These are phyloP conservation scores for Ectropis crepuscularia DNA, from an alignment of 2,888 invertebrate species.

Conservation along the genomic window DNA sequence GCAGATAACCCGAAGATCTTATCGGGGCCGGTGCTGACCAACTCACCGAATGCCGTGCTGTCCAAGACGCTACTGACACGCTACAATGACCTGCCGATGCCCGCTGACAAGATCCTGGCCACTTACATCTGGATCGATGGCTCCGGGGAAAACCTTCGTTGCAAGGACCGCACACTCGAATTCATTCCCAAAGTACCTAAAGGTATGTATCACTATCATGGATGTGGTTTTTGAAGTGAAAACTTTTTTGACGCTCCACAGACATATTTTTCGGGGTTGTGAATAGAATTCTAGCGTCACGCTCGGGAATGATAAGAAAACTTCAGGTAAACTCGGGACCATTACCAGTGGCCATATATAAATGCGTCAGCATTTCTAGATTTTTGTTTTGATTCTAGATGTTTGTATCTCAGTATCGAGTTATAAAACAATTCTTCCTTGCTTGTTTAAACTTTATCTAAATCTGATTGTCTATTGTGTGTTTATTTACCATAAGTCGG, in stretches of 20 bases:
- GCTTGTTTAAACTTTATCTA: too few species aligned
- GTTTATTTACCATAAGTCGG: too few species aligned
- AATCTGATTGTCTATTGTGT: too few species aligned
- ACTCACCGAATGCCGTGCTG: conserved; percentile 93
- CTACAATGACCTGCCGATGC: conserved; percentile 91
- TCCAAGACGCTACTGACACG: conserved; percentile 90
- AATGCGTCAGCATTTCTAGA: too few species aligned
- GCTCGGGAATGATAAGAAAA: too few species aligned
- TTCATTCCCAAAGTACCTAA: conserved; percentile 91
- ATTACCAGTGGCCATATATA: too few species aligned
- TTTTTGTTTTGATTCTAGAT: too few species aligned
- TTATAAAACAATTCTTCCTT: too few species aligned
- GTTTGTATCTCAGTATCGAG: too few species aligned
- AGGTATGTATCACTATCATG: conserved; percentile 79
- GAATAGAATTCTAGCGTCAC: too few species aligned
- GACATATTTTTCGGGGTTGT: too few species aligned
- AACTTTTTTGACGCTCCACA: background rate
- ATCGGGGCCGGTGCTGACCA: conserved; percentile 78
- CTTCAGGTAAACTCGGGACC: too few species aligned
- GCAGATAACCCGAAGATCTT: conserved; percentile 80
- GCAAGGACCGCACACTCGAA: conserved; percentile 94
- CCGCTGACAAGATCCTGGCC: conserved; percentile 91
- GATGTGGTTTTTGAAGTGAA: background rate
- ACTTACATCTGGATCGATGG: conserved; percentile 98
- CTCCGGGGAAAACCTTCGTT: conserved; percentile 93